A percentile compares a stretch with the other conserved stretches of the same genome.
Conservation (phyloP, 2,888 invertebrate genomes). For the Hypomecis atomaria region DNA sequence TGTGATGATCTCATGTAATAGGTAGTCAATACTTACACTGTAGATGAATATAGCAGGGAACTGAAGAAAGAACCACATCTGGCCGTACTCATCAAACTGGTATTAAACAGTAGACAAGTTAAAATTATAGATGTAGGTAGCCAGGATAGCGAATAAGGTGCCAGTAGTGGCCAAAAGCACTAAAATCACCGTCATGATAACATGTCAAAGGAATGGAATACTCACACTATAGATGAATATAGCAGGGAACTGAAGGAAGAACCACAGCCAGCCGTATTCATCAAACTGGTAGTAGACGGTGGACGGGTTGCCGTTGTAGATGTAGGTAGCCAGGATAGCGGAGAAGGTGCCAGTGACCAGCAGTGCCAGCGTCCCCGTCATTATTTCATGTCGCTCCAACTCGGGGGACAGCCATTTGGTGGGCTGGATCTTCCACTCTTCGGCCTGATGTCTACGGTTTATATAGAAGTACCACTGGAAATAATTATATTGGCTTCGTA, state of each 20-base stretch:
- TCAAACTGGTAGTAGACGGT: conserved; percentile 86
- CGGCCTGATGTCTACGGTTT: conserved; percentile 82
- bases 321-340: conserved; percentile 86
- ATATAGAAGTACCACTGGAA: conserved; percentile 89
- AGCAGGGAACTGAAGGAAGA: conserved; percentile 86
- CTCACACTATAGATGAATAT: conserved; percentile 87
- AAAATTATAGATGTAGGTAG: too few species aligned
- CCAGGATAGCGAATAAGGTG: too few species aligned
- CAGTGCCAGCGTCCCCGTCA: conserved; percentile 85
- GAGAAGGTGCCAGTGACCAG: conserved; percentile 83
- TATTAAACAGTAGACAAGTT: too few species aligned
- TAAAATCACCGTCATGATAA: too few species aligned
- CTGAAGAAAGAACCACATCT: too few species aligned
- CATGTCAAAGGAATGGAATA: conserved; percentile 35
- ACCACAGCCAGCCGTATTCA: conserved; percentile 88
- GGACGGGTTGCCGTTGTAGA: conserved; percentile 87
- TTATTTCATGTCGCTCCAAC: conserved; percentile 88
- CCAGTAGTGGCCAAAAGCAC: too few species aligned
- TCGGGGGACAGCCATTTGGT: conserved; percentile 87
- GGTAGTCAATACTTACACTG: too few species aligned
- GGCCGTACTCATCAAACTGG: too few species aligned
- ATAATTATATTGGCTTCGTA: too few species aligned
- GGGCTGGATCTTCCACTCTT: conserved; percentile 91
- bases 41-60: too few species aligned
- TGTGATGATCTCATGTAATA: too few species aligned